Conservation (phyloP, 2,797 vertebrate genomes). For the Cygnus olor region DNA sequence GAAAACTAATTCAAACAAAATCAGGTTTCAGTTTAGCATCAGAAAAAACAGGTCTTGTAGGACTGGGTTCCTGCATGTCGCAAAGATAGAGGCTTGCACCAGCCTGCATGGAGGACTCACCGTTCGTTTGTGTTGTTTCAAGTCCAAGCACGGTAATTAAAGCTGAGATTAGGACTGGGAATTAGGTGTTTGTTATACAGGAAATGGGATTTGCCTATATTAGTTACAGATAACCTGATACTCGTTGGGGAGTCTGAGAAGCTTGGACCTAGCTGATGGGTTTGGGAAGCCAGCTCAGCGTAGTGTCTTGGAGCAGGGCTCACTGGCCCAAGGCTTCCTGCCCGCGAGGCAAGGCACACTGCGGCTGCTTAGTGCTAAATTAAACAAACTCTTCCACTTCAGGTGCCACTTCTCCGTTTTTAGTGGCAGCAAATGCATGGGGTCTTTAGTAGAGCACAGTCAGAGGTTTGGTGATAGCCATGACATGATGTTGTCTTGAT, state of each 20-base stretch:
- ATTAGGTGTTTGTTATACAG: neutral
- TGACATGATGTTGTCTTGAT: neutral
- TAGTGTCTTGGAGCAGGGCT: neutral
- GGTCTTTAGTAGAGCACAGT: neutral
- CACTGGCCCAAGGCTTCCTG: neutral
- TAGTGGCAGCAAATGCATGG: neutral
- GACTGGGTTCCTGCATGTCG: neutral
- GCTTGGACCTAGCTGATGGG: neutral
- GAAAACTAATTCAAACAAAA: neutral
- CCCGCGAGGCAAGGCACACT: neutral
- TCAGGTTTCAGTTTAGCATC: neutral
- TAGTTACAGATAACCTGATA: neutral
- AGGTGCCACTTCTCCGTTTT: neutral
- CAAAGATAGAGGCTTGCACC: neutral
- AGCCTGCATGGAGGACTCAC: neutral
- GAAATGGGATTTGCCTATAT: neutral
- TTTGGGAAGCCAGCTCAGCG: neutral
- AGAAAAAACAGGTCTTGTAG: neutral
- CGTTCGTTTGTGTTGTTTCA: neutral
- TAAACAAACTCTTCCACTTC: neutral
- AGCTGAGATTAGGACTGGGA: neutral
- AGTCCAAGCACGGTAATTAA: neutral
- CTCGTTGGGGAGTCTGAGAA: neutral
- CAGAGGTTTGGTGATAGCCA: neutral
- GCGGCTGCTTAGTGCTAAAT: neutral